A percentile compares a stretch with the other conserved stretches of the same genome.
These are phyloP conservation scores for Lasius fuliginosus DNA, from an alignment of 2,888 invertebrate species.

Conservation along the genomic window DNA sequence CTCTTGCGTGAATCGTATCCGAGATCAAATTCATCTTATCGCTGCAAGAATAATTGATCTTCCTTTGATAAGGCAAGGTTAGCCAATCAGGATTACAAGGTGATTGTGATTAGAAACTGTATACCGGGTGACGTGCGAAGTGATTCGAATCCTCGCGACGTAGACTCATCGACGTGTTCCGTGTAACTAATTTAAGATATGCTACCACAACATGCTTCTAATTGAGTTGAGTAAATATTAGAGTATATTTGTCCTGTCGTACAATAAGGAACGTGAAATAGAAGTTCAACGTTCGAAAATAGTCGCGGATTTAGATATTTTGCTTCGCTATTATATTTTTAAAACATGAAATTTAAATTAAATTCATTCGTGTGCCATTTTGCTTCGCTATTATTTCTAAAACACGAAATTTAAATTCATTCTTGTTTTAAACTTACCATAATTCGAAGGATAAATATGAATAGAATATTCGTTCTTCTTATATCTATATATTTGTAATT, in stretches of 20 bases:
- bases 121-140: slow-evolving; percentile 10
- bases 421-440: neutral
- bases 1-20: neutral
- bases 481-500: neutral
- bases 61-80: slow-evolving; percentile 50
- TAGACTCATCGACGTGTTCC: neutral
- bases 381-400: neutral
- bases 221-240: slow-evolving; percentile 4
- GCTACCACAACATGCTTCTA: neutral
- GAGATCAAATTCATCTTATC: slow-evolving; percentile 65
- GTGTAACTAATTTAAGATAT: neutral
- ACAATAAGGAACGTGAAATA: neutral
- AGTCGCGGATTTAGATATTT: neutral
- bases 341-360: neutral
- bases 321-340: neutral
- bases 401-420: neutral
- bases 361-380: neutral
- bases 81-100: slow-evolving; percentile 45
- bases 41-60: slow-evolving; percentile 47
- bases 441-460: neutral
- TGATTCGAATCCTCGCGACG: neutral
- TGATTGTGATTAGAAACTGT: slow-evolving; percentile 17
- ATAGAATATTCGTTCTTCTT: neutral
- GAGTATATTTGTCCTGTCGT: neutral
- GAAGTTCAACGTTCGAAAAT: neutral